phyloP scores from a whole-genome alignment of 2,113 vertebrate genomes.

The Carassius gibelio region DNA sequence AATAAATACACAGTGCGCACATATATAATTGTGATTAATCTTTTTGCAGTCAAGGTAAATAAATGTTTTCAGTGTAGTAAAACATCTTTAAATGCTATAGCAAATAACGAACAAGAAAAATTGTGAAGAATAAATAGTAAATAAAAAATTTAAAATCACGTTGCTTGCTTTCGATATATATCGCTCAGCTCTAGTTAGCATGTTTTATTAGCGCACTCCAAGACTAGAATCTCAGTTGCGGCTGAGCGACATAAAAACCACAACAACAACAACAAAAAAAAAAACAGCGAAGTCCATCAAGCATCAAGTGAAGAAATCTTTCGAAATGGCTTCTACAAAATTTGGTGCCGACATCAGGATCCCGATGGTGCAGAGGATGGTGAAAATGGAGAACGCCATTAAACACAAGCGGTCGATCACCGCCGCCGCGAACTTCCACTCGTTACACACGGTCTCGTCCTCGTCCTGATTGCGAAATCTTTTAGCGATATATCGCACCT shows the following conservation, averaged over 20 bases:
- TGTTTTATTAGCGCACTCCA: background rate
- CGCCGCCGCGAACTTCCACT: conserved; percentile 96
- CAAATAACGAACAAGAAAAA: background rate
- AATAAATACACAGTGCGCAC: no score
- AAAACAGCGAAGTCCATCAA: background rate
- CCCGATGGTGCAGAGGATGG: conserved; percentile 94
- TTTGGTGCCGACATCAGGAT: conserved; percentile 97
- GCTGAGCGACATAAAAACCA: background rate
- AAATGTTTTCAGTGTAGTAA: no score
- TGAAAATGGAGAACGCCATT: conserved; percentile 96
- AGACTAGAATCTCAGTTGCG: background rate
- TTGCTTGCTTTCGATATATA: background rate
- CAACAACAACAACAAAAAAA: background rate
- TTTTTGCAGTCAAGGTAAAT: no score
- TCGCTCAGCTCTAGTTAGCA: conserved; percentile 3
- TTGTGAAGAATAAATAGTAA: background rate
- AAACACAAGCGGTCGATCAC: conserved; percentile 95
- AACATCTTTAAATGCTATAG: no score
- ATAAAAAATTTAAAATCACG: background rate
- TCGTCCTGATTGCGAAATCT: conserved; percentile 90
- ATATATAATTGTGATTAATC: no score
- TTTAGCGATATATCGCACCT: conserved; percentile 89
- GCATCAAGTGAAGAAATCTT: conserved; percentile 87
- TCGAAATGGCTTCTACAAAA: conserved; percentile 95
- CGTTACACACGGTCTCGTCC: conserved; percentile 84